Evolutionary conservation across 1,140 invertebrate genomes (phyloP), one percentile per base, ranked within the genome.

Genomic region (Danaus melanippus): DNA sequence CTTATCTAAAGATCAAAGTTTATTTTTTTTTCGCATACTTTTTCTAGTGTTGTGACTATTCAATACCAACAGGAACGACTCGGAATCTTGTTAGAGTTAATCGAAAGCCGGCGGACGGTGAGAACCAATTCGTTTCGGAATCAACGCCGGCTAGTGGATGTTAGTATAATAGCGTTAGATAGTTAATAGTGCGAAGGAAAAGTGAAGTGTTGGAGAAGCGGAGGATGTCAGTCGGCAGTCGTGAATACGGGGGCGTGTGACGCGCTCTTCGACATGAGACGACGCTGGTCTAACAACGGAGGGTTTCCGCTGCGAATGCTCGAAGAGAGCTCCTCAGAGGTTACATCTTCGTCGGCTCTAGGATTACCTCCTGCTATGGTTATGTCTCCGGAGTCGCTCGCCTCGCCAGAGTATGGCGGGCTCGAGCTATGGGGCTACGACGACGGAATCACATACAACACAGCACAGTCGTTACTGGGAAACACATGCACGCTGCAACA

Each of bases 381-480:
- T 60, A 91, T 91, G 90, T 92, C 92, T 43, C 90, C 91, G 11
- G 91, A 92, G 50, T 92, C 91, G 32, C 79, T 93, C 66, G 83
- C 87, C 64, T 91, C 92, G 56, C 90, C 75, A 83, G 93, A 74
- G 87, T 90, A 93, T 71, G 91, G 92, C 50, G 93, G 94, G 62
- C 88, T 95, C 46, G 94, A 96, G 64, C 89, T 96, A 55, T 96
- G 94, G 94, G 92, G 95, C 58, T 90, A 89, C 67, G 88, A 89
- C 57, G 89, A 89, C 71, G 79, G 79, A 42, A 78, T 82, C 39
- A 66, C 74, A 39, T 79, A 80, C 53, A 78, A 74, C 56, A 60
- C 79, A 46, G 73, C 76, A 12, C 76, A 77, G 50, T 76, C 78
- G 44, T 58, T 84, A 59, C 74, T 84, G 17, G 70, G 75, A 55